phyloP scores from a whole-genome alignment of 2,113 vertebrate species.

The Enhydra lutris region DNA sequence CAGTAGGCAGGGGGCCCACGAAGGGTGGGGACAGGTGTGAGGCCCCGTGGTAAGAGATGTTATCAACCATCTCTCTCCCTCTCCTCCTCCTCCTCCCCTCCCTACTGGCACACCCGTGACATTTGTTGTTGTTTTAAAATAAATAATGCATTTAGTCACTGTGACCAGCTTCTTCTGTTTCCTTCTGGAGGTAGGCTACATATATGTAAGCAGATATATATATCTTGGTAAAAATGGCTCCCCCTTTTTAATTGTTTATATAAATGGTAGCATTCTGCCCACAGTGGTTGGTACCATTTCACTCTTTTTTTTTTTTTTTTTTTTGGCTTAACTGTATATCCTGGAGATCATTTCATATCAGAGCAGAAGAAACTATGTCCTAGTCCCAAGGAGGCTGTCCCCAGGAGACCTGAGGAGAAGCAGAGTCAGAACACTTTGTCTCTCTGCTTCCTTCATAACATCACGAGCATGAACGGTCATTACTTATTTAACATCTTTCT shows the following conservation, averaged over 20 bases:
- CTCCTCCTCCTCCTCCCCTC: background rate
- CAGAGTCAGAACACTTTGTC: background rate
- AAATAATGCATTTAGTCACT: conserved; percentile 26
- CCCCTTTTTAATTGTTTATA: background rate
- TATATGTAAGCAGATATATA: background rate
- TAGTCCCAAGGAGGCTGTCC: background rate
- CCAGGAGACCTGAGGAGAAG: background rate
- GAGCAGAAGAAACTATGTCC: background rate
- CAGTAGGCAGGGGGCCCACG: background rate
- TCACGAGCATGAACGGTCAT: background rate
- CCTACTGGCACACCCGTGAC: conserved; percentile 33
- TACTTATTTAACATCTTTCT: background rate
- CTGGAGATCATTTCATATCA: background rate
- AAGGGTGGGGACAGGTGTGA: conserved; percentile 28
- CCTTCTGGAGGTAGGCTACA: background rate
- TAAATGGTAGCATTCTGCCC: background rate
- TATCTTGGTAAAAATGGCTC: background rate
- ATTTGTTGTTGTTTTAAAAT: conserved; percentile 54
- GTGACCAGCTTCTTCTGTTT: background rate
- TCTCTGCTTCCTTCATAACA: background rate
- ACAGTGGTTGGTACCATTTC: background rate
- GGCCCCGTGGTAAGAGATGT: background rate
- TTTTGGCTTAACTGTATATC: background rate
- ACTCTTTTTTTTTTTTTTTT: background rate
- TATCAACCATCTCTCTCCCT: background rate